These are phyloP conservation scores for Hypena proboscidalis DNA, from an alignment of 2,888 invertebrate genomes.

Conservation along the genomic window DNA sequence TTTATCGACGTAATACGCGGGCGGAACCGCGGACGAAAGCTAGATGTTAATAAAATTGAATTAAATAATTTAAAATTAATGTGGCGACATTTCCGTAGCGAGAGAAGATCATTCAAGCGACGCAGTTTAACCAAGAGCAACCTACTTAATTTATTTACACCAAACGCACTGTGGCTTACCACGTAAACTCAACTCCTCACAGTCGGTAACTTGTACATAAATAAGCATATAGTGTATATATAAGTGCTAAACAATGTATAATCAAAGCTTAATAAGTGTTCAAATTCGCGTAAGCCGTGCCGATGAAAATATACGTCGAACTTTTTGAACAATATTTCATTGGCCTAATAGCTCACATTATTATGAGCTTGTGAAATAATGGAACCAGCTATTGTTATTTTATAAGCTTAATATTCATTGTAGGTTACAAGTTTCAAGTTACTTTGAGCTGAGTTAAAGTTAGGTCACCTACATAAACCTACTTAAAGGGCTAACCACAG, in stretches of 20 bases:
- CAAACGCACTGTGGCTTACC: constrained; percentile 5
- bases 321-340: constrained; percentile 1
- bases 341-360: neutral
- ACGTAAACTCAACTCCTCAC: constrained; percentile 17
- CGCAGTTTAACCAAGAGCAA: constrained; percentile 9
- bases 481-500: too few species aligned
- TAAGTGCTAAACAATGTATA: constrained; percentile 18
- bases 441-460: too few species aligned
- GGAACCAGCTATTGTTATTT: neutral
- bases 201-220: constrained; percentile 11
- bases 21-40: too few species aligned
- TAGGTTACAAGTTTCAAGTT: too few species aligned
- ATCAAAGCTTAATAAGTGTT: constrained; percentile 13
- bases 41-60: too few species aligned
- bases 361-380: neutral
- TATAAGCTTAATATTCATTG: neutral
- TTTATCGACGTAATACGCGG: too few species aligned
- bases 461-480: too few species aligned
- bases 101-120: neutral
- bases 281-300: neutral
- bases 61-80: too few species aligned
- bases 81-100: too few species aligned
- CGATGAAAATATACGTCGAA: neutral
- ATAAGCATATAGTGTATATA: constrained; percentile 18
- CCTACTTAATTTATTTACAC: constrained; percentile 4